These are phyloP conservation scores for Hipposideros larvatus DNA, from an alignment of 2,797 vertebrate species.

Conservation along the genomic window DNA sequence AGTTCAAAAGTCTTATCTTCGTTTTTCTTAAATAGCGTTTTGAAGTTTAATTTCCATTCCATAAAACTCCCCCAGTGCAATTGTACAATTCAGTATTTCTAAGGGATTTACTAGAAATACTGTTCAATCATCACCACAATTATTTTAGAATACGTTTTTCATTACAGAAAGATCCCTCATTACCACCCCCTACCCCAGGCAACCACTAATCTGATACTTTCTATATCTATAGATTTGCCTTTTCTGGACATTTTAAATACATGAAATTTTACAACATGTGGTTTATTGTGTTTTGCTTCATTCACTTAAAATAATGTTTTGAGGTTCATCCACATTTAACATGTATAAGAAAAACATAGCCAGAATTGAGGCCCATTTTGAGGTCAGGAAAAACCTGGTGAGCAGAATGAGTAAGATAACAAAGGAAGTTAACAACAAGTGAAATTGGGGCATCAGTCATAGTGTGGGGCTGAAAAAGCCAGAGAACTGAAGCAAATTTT, in stretches of 20 bases:
- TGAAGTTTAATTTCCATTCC: not conserved
- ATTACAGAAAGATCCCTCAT: not conserved
- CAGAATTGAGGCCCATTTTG: not conserved
- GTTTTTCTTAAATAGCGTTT: not conserved
- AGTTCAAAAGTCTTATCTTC: not conserved
- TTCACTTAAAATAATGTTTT: slow-evolving; percentile 22
- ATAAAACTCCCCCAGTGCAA: not conserved
- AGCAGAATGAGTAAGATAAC: slow-evolving; percentile 35
- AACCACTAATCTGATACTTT: not conserved
- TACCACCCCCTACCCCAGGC: not conserved
- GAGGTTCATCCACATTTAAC: not conserved
- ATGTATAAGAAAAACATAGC: not conserved
- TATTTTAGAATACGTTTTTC: not conserved
- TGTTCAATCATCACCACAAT: not conserved
- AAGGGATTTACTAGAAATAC: not conserved
- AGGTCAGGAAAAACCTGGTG: slow-evolving; percentile 35
- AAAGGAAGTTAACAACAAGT: slow-evolving; percentile 53
- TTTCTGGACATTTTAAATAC: not conserved
- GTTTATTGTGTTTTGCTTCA: not conserved
- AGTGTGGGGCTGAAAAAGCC: slow-evolving; percentile 47
- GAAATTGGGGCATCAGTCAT: slow-evolving; percentile 54
- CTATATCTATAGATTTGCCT: not conserved
- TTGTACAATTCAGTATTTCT: not conserved
- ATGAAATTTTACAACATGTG: not conserved
- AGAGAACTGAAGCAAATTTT: slow-evolving; percentile 43